Conservation (phyloP, 2,113 vertebrate species). For the Empidonax alnorum region DNA sequence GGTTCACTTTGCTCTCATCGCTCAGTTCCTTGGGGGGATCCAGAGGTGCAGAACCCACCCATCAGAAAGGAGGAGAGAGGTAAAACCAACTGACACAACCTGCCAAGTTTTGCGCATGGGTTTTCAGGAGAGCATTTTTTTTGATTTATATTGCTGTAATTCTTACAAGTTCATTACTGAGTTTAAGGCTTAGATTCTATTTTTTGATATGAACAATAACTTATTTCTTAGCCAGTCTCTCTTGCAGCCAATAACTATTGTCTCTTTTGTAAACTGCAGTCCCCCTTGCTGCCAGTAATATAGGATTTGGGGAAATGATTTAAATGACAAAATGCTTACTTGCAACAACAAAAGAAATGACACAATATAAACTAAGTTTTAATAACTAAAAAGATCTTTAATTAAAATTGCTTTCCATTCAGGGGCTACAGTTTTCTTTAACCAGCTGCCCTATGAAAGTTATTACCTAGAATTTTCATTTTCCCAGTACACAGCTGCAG, state of each 20-base stretch:
- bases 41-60: neutral
- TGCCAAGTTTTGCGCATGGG: neutral
- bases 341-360: conserved; percentile 29
- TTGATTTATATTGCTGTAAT: neutral
- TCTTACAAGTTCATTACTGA: neutral
- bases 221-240: conserved; percentile 27
- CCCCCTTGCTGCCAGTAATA: conserved; percentile 16
- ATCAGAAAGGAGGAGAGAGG: fast-evolving
- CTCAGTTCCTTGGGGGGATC: fast-evolving
- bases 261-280: conserved; percentile 31
- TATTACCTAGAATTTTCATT: conserved; percentile 56
- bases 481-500: conserved; percentile 51
- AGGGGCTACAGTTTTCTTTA: conserved; percentile 52
- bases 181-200: neutral
- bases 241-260: conserved; percentile 21
- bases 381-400: conserved; percentile 52
- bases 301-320: conserved; percentile 13
- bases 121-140: neutral
- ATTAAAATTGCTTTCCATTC: conserved; percentile 39
- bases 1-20: fast-evolving
- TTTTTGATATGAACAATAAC: conserved; percentile 15
- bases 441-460: conserved; percentile 32
- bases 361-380: conserved; percentile 36
- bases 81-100: neutral
- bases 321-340: conserved; percentile 38